A percentile compares a stretch with the other conserved stretches of the same genome.
Conservation (phyloP, 2,888 invertebrate genomes). For the Lapara coniferarum region DNA sequence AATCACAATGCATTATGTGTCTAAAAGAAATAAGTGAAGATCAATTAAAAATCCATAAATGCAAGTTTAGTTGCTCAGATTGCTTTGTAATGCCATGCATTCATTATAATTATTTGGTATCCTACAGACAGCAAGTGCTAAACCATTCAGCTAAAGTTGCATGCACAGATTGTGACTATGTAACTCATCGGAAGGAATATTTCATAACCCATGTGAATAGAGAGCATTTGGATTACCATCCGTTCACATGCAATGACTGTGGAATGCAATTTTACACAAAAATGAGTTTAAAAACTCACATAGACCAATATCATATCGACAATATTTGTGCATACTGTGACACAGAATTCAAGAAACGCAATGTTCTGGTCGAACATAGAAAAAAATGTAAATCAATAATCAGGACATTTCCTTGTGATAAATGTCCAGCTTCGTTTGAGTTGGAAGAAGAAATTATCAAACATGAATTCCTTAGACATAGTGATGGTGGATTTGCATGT, state of each 20-base stretch:
- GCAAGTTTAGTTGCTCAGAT: constrained; percentile 57
- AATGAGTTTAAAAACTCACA: constrained; percentile 53
- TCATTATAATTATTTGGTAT: constrained; percentile 56
- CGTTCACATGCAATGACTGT: constrained; percentile 58
- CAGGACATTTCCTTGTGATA: constrained; percentile 44
- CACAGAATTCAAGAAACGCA: constrained; percentile 46
- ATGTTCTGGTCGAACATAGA: constrained; percentile 45
- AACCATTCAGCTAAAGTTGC: constrained; percentile 48
- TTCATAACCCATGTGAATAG: constrained; percentile 58
- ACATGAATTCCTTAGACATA: constrained; percentile 50
- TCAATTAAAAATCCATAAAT: constrained; percentile 52
- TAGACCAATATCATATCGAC: constrained; percentile 55
- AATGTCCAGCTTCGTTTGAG: constrained; percentile 57
- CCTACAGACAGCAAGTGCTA: constrained; percentile 55
- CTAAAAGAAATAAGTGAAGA: constrained; percentile 46
- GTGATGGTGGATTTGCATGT: constrained; percentile 49
- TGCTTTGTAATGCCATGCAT: constrained; percentile 55
- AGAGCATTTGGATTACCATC: constrained; percentile 61
- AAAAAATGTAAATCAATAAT: constrained; percentile 46
- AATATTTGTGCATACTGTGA: constrained; percentile 57
- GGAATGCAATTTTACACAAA: constrained; percentile 61
- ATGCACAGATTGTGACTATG: constrained; percentile 61
- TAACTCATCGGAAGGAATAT: constrained; percentile 55
- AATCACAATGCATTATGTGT: constrained; percentile 55
- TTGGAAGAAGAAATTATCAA: constrained; percentile 42